These are phyloP conservation scores for Lasioglossum figueresi DNA, from an alignment of 2,888 invertebrate genomes.

Conservation along the genomic window DNA sequence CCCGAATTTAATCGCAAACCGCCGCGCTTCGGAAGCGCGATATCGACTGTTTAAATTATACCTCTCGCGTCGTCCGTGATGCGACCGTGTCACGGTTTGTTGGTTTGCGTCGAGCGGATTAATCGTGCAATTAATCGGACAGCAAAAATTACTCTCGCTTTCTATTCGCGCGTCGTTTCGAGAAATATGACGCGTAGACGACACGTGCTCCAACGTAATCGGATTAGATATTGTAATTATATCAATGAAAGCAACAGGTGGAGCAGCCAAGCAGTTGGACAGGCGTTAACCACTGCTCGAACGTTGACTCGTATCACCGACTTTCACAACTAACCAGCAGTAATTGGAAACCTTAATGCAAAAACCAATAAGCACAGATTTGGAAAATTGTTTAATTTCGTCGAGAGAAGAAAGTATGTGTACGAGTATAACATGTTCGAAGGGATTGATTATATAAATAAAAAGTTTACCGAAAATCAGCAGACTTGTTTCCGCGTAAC, in stretches of 20 bases:
- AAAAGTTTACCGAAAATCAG: background rate
- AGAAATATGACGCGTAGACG: background rate
- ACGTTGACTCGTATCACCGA: background rate
- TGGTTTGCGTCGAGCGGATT: background rate
- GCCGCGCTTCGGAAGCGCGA: constrained; percentile 13
- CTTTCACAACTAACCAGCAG: too few relatives aligned
- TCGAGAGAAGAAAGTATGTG: too few relatives aligned
- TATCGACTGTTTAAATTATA: constrained; percentile 16
- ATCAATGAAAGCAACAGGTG: background rate
- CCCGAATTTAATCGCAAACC: constrained; percentile 36
- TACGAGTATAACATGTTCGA: too few relatives aligned
- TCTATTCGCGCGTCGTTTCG: background rate
- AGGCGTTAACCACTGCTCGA: background rate
- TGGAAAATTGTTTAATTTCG: too few relatives aligned
- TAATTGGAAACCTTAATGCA: too few relatives aligned
- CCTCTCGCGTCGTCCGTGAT: background rate
- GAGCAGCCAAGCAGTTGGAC: background rate
- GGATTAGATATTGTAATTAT: background rate
- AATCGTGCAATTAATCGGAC: background rate
- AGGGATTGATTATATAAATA: too few relatives aligned
- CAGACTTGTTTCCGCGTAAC: background rate
- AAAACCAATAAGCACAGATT: too few relatives aligned
- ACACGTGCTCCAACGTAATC: background rate
- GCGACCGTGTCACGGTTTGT: background rate
- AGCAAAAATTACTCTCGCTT: background rate